These are phyloP conservation scores for Dasypogon diadema DNA, from an alignment of 2,888 invertebrate genomes.

Conservation along the genomic window DNA sequence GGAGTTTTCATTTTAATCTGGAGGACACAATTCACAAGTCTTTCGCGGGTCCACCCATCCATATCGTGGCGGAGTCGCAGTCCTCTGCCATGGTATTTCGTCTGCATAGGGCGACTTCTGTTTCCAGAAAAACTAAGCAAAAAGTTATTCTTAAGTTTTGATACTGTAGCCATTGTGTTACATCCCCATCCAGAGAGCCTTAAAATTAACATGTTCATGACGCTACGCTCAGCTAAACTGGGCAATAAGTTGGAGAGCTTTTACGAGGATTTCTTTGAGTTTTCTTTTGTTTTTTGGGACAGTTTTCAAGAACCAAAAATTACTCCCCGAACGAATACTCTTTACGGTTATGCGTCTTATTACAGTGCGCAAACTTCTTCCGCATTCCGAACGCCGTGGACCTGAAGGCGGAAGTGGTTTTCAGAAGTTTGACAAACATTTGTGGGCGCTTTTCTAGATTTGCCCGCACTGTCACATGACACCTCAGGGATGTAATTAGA, in stretches of 20 bases:
- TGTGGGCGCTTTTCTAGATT: constrained; percentile 38
- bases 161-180: constrained; percentile 14
- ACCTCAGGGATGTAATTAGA: constrained; percentile 49
- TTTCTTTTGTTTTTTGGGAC: constrained; percentile 23
- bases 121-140: constrained; percentile 32
- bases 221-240: background rate
- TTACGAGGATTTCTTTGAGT: constrained; percentile 24
- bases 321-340: constrained; percentile 26
- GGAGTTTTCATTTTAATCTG: constrained; percentile 39
- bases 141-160: constrained; percentile 38
- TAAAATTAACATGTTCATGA: constrained; percentile 34
- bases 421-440: constrained; percentile 21
- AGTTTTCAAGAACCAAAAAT: constrained; percentile 10
- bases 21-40: constrained; percentile 19
- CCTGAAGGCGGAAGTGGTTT: background rate
- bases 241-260: constrained; percentile 19
- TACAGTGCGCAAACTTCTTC: constrained; percentile 34
- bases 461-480: constrained; percentile 44
- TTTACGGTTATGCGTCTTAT: background rate
- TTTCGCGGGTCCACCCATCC: constrained; percentile 11
- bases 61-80: background rate
- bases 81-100: background rate
- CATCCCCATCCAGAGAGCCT: background rate
- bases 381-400: constrained; percentile 5
- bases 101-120: constrained; percentile 14